These are phyloP conservation scores for Sarcophaga carnaria DNA, from an alignment of 2,888 invertebrate species.

Conservation along the genomic window DNA sequence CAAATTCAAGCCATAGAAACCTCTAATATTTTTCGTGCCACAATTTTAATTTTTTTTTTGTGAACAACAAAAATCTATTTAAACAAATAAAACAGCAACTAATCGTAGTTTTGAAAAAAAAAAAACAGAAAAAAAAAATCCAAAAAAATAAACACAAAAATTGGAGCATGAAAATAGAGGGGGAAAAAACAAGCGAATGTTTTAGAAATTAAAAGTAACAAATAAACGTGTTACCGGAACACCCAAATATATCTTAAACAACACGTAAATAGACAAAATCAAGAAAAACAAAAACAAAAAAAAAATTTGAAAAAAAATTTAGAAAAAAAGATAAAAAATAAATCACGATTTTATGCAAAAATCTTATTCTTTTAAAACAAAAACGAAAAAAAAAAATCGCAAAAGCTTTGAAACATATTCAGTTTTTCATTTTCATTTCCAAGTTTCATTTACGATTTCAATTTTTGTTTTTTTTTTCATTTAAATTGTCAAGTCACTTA, in stretches of 20 bases:
- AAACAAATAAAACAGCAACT: constrained; percentile 52
- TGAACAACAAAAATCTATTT: constrained; percentile 31
- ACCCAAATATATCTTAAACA: constrained; percentile 63
- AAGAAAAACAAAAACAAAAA: constrained; percentile 42
- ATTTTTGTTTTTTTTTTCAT: constrained; percentile 32
- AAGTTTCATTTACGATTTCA: constrained; percentile 18
- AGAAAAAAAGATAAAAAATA: constrained; percentile 56
- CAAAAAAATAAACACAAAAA: constrained; percentile 44
- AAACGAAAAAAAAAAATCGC: no score
- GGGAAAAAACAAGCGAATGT: background rate
- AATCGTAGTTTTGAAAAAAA: no score
- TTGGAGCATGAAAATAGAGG: constrained; percentile 60
- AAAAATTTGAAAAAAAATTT: constrained; percentile 31
- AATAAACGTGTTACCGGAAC: constrained; percentile 69
- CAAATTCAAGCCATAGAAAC: constrained; percentile 20
- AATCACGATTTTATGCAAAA: constrained; percentile 75
- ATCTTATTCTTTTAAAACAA: constrained; percentile 43
- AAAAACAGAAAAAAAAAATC: background rate
- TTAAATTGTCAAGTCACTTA: constrained; percentile 11
- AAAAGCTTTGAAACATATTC: no score
- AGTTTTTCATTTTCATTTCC: constrained; percentile 25
- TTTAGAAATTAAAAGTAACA: constrained; percentile 63
- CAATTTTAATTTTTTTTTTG: constrained; percentile 32
- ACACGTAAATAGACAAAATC: constrained; percentile 49
- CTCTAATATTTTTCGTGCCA: constrained; percentile 40